Evolutionary conservation across 2,113 vertebrate species (phyloP).

Genomic region (Chionis minor): DNA sequence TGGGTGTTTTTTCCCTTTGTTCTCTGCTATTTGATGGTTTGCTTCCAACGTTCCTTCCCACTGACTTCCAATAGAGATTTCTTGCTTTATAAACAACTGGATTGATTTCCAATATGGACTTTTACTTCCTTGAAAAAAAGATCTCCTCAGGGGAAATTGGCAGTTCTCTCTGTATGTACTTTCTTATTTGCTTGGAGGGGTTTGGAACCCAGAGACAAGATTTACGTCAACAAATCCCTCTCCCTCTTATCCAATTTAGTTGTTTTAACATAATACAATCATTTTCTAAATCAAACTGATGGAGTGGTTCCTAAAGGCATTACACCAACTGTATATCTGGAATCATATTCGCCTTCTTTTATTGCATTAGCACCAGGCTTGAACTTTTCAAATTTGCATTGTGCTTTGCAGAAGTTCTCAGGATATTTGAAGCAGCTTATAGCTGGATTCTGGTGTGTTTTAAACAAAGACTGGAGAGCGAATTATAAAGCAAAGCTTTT

Average conservation of each 20-base stretch:
- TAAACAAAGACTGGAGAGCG: not conserved
- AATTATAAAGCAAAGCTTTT: not conserved
- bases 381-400: conserved; percentile 59
- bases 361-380: conserved; percentile 63
- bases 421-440: conserved; percentile 21
- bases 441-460: not conserved
- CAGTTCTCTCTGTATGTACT: not conserved
- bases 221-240: conserved; percentile 54
- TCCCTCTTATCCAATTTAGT: conserved; percentile 52
- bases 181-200: conserved; percentile 39
- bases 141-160: not conserved
- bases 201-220: conserved; percentile 36
- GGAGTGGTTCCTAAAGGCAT: conserved; percentile 57
- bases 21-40: not conserved
- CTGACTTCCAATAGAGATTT: conserved; percentile 28
- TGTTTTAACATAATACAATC: conserved; percentile 63
- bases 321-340: conserved; percentile 58
- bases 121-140: conserved; percentile 26
- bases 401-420: conserved; percentile 45
- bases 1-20: not conserved
- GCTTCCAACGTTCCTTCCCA: not conserved
- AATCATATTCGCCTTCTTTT: conserved; percentile 61
- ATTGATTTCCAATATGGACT: conserved; percentile 38
- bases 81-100: conserved; percentile 27
- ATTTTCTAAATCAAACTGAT: conserved; percentile 69